Conservation (phyloP, 2,888 invertebrate genomes). For the Drosophila formosana region DNA sequence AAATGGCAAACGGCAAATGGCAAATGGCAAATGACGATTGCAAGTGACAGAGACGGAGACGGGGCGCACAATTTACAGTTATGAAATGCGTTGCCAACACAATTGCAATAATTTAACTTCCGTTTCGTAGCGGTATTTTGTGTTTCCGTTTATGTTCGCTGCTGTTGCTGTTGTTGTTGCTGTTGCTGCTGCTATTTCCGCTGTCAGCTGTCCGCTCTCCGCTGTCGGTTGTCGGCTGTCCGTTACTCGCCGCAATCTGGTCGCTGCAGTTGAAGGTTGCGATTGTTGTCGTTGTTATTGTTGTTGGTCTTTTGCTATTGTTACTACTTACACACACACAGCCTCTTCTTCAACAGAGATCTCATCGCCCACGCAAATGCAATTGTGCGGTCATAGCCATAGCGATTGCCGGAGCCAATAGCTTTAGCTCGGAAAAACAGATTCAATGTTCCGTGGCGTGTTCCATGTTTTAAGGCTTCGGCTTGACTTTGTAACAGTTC, state of each 20-base stretch:
- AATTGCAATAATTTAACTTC: constrained; percentile 79
- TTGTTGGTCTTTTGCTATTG: constrained; percentile 17
- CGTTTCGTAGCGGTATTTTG: constrained; percentile 75
- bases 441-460: constrained; percentile 68
- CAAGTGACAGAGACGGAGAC: constrained; percentile 10
- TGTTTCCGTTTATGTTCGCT: constrained; percentile 70
- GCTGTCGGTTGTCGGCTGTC: constrained; percentile 15
- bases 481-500: constrained; percentile 27
- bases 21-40: neutral
- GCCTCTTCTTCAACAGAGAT: constrained; percentile 14
- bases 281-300: constrained; percentile 18
- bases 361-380: constrained; percentile 36
- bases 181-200: constrained; percentile 65
- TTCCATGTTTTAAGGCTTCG: constrained; percentile 48
- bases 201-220: constrained; percentile 31
- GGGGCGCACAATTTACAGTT: constrained; percentile 62
- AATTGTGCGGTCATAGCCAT: constrained; percentile 10
- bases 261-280: constrained; percentile 43
- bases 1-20: constrained; percentile 3
- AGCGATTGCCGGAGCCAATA: constrained; percentile 28
- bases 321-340: constrained; percentile 24
- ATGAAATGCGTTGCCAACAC: constrained; percentile 71
- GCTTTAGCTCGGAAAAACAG: constrained; percentile 50
- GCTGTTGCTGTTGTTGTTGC: constrained; percentile 46
- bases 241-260: constrained; percentile 59